Percentiles rank a stretch among this genome's conserved stretches.
These are phyloP conservation scores for Nothocercus nigrocapillus DNA, from an alignment of 2,113 vertebrate species.

Conservation along the genomic window DNA sequence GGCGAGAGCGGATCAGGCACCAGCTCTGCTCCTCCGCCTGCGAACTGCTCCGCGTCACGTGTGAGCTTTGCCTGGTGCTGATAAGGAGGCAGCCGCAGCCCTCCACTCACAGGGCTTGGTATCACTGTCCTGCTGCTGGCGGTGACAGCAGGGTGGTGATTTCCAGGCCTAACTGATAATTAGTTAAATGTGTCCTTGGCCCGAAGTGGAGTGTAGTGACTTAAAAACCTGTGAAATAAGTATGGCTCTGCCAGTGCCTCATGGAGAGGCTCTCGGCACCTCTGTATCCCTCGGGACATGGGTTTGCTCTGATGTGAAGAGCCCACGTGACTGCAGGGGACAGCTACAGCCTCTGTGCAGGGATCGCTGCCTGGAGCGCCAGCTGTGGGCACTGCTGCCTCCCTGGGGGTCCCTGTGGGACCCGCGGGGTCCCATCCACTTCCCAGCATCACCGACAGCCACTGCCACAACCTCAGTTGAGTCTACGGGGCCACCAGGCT, in stretches of 20 bases:
- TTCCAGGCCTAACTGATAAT: background rate
- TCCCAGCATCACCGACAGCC: background rate
- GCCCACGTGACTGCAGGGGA: background rate
- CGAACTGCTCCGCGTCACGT: accelerated
- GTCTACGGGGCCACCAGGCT: background rate
- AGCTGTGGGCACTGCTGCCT: background rate
- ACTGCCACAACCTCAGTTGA: background rate
- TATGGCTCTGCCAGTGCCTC: accelerated
- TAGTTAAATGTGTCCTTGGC: background rate
- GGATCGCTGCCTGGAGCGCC: background rate
- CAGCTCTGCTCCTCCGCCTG: background rate
- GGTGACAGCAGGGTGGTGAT: background rate
- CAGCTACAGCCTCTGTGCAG: background rate
- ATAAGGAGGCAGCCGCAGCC: accelerated
- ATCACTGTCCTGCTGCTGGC: background rate
- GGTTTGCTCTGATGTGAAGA: accelerated
- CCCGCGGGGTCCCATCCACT: background rate
- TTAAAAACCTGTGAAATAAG: background rate
- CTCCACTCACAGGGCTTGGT: accelerated
- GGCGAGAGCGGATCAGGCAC: background rate
- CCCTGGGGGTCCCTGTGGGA: background rate
- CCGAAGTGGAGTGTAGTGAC: background rate
- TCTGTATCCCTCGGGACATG: background rate
- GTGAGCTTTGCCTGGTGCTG: background rate
- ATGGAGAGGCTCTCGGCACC: background rate